These are phyloP conservation scores for Nebria salina DNA, from an alignment of 2,888 invertebrate genomes.

Conservation along the genomic window DNA sequence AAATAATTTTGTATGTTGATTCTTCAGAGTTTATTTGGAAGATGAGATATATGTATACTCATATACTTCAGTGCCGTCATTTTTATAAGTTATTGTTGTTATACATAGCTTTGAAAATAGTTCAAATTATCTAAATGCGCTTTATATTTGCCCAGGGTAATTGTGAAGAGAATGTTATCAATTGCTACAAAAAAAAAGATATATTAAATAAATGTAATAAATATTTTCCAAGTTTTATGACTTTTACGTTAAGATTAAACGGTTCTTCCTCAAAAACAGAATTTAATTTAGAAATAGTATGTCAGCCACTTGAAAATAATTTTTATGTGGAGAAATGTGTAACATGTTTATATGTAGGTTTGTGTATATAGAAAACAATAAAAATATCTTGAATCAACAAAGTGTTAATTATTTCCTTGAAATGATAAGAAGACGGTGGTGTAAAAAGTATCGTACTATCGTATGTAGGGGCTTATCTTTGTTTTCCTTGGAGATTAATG, in stretches of 20 bases:
- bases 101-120: too few species aligned
- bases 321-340: conserved; percentile 4
- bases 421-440: conserved; percentile 24
- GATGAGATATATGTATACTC: too few species aligned
- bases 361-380: conserved; percentile 2
- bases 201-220: not conserved
- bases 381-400: conserved; percentile 1
- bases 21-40: not conserved
- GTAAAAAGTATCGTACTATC: not conserved
- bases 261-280: not conserved
- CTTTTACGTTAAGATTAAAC: not conserved
- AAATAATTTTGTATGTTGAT: conserved; percentile 3
- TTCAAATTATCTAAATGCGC: too few species aligned
- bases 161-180: not conserved
- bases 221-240: not conserved
- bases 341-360: not conserved
- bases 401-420: conserved; percentile 34
- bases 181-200: not conserved
- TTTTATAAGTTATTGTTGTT: too few species aligned
- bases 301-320: not conserved
- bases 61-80: not conserved
- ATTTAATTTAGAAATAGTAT: not conserved
- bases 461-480: conserved; percentile 36
- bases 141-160: too few species aligned
- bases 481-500: conserved; percentile 44